These are phyloP conservation scores for Mechanitis messenoides DNA, from an alignment of 2,888 invertebrate species.

Conservation along the genomic window DNA sequence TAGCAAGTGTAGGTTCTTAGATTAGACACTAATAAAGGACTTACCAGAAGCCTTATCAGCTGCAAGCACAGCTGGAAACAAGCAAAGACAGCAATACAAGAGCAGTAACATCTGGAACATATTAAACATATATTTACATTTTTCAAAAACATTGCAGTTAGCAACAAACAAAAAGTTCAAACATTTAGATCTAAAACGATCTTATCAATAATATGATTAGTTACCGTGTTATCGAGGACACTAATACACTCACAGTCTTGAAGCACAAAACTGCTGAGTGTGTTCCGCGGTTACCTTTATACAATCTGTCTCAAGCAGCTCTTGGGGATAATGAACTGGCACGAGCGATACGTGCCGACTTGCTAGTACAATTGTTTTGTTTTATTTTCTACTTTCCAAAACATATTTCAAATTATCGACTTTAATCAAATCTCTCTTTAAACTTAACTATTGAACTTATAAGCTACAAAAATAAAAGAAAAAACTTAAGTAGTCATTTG, in stretches of 20 bases:
- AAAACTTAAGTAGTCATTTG: no score
- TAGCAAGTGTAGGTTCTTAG: no score
- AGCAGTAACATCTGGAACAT: slow-evolving; percentile 21
- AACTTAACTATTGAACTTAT: no score
- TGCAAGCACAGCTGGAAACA: slow-evolving; percentile 45
- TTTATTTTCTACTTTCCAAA: neutral
- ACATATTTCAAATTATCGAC: no score
- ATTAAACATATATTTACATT: no score
- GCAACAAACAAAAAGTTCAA: neutral
- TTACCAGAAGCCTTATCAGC: slow-evolving; percentile 51
- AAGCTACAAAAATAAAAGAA: no score
- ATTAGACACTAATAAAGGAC: neutral
- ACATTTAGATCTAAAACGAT: no score
- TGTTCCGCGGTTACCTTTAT: slow-evolving; percentile 17
- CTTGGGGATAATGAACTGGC: slow-evolving; percentile 20
- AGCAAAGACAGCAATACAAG: slow-evolving; percentile 26
- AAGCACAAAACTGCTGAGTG: slow-evolving; percentile 12
- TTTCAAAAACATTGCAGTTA: neutral
- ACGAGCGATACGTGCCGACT: slow-evolving; percentile 16
- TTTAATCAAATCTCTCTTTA: no score
- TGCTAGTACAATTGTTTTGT: slow-evolving; percentile 13
- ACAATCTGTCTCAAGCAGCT: slow-evolving; percentile 9
- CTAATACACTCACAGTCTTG: neutral
- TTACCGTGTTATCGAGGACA: no score
- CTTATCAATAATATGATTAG: no score